These are phyloP conservation scores for Julus scanicus DNA, from an alignment of 2,888 invertebrate species.

Conservation along the genomic window DNA sequence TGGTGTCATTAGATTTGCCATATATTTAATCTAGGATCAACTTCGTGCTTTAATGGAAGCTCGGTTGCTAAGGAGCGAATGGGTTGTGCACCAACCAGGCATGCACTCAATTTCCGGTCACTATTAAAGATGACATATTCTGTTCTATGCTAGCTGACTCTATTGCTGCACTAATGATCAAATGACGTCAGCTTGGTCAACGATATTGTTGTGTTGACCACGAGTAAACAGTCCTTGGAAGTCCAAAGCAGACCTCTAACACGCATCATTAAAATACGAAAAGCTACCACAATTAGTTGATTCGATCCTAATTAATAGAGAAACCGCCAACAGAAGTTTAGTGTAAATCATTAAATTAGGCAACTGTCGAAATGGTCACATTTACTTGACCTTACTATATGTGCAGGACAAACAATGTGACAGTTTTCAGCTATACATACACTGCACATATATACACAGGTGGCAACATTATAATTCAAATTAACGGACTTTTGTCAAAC, in stretches of 20 bases:
- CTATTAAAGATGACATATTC: neutral
- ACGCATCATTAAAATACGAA: constrained; percentile 1
- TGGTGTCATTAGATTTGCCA: neutral
- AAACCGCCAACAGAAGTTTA: neutral
- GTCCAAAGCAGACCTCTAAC: neutral
- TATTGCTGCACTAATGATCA: neutral
- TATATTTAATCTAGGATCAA: constrained; percentile 1
- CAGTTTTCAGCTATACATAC: no score
- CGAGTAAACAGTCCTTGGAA: neutral
- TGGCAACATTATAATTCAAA: no score
- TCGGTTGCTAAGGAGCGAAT: neutral
- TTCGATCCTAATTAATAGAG: neutral
- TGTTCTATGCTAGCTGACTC: neutral
- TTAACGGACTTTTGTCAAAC: no score
- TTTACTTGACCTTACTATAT: neutral
- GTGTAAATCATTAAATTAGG: neutral
- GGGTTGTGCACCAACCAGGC: neutral
- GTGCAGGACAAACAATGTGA: neutral
- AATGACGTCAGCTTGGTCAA: neutral
- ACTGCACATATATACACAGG: no score
- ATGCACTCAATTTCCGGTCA: constrained; percentile 1
- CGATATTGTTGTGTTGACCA: neutral
- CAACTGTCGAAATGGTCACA: neutral
- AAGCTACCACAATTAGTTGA: neutral
- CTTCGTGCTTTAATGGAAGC: neutral